phyloP scores from a whole-genome alignment of 2,888 invertebrate genomes.

The Metacarcinus magister region DNA sequence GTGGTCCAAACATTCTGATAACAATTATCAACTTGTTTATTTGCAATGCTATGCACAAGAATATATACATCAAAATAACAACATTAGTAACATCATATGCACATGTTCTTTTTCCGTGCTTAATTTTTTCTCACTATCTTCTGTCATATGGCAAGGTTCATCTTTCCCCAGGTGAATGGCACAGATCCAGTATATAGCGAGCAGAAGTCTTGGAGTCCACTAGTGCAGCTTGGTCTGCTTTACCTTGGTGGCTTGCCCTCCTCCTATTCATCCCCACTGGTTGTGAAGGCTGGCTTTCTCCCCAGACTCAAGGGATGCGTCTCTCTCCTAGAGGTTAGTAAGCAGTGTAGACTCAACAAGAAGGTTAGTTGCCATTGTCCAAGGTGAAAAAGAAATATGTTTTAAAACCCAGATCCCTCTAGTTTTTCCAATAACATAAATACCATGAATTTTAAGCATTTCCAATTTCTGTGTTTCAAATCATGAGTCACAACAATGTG shows the following conservation, averaged over 20 bases:
- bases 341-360: neutral
- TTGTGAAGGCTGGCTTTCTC: slow-evolving; percentile 81
- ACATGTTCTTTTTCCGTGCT: neutral
- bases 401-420: too few relatives aligned
- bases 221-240: slow-evolving; percentile 70
- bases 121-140: neutral
- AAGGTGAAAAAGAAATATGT: neutral
- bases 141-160: neutral
- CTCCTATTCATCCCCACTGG: slow-evolving; percentile 77
- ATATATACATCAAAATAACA: too few relatives aligned
- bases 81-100: neutral
- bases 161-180: slow-evolving; percentile 75
- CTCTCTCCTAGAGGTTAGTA: slow-evolving; percentile 80
- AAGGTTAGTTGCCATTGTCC: neutral
- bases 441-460: neutral
- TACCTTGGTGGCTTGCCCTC: slow-evolving; percentile 81
- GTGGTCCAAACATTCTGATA: too few relatives aligned
- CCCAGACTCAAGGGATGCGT: slow-evolving; percentile 81
- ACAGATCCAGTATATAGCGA: slow-evolving; percentile 82
- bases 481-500: too few relatives aligned
- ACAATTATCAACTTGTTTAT: too few relatives aligned
- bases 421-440: neutral
- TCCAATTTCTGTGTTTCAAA: neutral
- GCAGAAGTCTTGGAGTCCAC: slow-evolving; percentile 75
- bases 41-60: too few relatives aligned